A percentile compares a stretch with the other conserved stretches of the same genome.
Conservation (phyloP, 2,113 vertebrate genomes). For the Microtus richardsoni region DNA sequence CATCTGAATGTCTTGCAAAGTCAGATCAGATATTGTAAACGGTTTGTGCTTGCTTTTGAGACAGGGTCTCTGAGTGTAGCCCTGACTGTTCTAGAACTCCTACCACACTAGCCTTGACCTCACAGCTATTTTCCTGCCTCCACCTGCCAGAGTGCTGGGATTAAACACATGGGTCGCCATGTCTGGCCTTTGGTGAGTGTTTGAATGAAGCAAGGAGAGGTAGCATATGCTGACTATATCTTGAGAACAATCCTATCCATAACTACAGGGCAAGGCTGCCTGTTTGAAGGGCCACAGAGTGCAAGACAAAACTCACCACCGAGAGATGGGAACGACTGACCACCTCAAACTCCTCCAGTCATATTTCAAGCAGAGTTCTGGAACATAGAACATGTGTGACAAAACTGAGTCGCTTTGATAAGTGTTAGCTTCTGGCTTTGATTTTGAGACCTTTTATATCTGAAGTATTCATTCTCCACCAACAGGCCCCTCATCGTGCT, state of each 20-base stretch:
- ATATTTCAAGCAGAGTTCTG: not conserved
- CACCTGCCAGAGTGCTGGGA: not conserved
- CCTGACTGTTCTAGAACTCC: not conserved
- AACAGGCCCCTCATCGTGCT: not conserved
- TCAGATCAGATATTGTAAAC: not conserved
- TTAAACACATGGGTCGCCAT: not conserved
- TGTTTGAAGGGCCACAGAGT: not conserved
- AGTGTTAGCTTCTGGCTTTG: not conserved
- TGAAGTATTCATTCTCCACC: not conserved
- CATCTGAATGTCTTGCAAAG: not conserved
- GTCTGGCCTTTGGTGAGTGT: not conserved
- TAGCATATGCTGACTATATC: not conserved
- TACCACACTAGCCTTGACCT: not conserved
- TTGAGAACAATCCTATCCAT: not conserved
- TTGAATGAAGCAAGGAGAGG: not conserved
- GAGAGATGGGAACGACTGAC: not conserved
- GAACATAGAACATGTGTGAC: fast-evolving
- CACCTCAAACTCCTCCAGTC: fast-evolving
- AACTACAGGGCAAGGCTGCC: not conserved
- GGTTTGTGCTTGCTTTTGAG: not conserved
- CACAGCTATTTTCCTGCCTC: not conserved
- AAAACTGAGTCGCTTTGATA: not conserved
- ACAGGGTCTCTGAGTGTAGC: not conserved
- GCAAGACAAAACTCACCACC: not conserved
- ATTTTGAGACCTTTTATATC: not conserved